Evolutionary conservation across 2,113 vertebrate genomes (phyloP), one percentile per base, ranked within the genome.

Genomic region (Verasper variegatus): DNA sequence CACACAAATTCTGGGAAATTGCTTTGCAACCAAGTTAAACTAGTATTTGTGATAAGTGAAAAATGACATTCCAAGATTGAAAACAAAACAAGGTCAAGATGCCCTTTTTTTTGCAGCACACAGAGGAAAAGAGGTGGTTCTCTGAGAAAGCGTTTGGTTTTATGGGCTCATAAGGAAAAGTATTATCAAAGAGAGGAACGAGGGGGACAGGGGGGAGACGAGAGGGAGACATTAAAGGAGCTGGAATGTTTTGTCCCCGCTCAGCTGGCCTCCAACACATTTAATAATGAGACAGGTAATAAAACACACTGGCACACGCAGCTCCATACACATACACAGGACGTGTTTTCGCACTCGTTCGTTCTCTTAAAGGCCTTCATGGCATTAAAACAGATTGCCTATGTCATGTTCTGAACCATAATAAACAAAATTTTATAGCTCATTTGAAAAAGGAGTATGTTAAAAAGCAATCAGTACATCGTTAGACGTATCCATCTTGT

Each of bases 241-340:
- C 90, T 92, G 92, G 94, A 95, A 95, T 92, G 94, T 92, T 91
- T 79, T 88, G 91, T 94, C 84, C 86, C 78, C 47, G 74, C 81
- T 87, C 78, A 87, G 82, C 81, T 67, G 57, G 83, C 86, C 89
- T 91, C 87, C 75, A 85, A 89, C 90, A 92, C 92, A 90, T 92
- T 92, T 91, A 92, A 92, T 92, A 94, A 94, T 92, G 92, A 93
- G 91, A 93, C 93, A 92, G 92, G 89, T 93, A 93, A 94, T 92
- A 94, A 94, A 93, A 89, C 89, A 90, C 83, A 89, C 84, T 80
- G 75, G 89, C 91, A 78, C 78, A 83, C 74, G 21, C 71, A 78
- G 47, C 14, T 15, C 47, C 47, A 84, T 74, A 64, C 54, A 67
- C 3, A 62, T 1, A 82, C 73, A 40, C 20, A 6, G 81, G 76